Conservation (phyloP, 2,797 vertebrate genomes). For the Pristis pectinata region DNA sequence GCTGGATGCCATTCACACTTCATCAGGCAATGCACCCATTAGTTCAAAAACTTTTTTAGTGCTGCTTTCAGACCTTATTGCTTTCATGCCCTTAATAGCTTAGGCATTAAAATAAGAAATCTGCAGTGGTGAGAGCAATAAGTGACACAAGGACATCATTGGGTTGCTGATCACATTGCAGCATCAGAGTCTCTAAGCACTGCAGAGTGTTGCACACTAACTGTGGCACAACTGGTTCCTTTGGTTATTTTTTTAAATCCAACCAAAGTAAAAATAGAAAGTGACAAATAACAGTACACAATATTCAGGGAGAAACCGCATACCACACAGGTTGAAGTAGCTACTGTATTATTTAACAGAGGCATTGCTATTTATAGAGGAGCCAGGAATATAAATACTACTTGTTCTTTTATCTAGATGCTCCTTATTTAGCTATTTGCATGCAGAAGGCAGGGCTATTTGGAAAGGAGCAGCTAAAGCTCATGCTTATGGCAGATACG, state of each 20-base stretch:
- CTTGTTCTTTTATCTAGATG: not conserved
- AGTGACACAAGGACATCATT: not conserved
- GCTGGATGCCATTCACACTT: not conserved
- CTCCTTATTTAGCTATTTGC: constrained; percentile 33
- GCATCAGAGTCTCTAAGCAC: not conserved
- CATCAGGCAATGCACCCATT: not conserved
- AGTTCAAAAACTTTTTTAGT: not conserved
- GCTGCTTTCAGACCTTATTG: not conserved
- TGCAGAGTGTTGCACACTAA: not conserved
- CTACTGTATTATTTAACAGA: not conserved
- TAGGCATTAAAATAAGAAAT: not conserved
- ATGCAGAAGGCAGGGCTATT: not conserved
- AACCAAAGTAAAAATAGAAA: not conserved
- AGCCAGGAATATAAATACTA: not conserved
- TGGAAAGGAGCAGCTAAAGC: constrained; percentile 20
- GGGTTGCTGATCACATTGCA: not conserved
- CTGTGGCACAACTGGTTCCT: not conserved
- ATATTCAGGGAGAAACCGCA: not conserved
- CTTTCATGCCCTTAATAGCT: not conserved
- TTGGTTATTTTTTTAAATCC: not conserved
- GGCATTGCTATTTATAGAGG: not conserved
- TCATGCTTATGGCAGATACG: constrained; percentile 19
- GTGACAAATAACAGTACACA: not conserved
- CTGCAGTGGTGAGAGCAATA: not conserved
- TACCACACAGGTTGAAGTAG: not conserved